A percentile compares a stretch with the other conserved stretches of the same genome.
Evolutionary conservation across 2,113 vertebrate genomes (phyloP).

Genomic region (Phyllopteryx taeniolatus): DNA sequence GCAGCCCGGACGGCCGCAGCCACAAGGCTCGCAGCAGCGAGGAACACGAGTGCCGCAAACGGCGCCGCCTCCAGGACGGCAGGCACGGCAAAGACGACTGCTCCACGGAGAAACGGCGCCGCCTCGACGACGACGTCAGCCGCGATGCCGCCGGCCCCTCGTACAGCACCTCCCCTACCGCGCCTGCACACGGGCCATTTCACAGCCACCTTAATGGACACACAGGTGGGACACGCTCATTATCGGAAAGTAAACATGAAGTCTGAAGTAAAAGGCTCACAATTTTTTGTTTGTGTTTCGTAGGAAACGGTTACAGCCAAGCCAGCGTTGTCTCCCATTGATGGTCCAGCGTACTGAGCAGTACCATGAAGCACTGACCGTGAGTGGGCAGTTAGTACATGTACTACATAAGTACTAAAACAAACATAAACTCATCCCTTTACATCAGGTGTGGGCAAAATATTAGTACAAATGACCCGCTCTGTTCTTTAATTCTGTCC

Average conservation of each 20-base stretch:
- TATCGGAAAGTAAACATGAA: neutral
- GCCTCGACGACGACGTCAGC: slow-evolving; percentile 1
- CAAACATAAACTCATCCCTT: neutral
- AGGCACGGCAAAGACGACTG: slow-evolving; percentile 4
- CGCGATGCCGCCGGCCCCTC: slow-evolving; percentile 8
- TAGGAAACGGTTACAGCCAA: slow-evolving; percentile 58
- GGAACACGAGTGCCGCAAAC: slow-evolving; percentile 60
- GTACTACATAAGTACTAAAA: neutral
- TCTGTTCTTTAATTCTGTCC: too few relatives aligned
- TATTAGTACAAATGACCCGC: too few relatives aligned
- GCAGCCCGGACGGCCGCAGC: slow-evolving; percentile 22
- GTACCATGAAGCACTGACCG: slow-evolving; percentile 43
- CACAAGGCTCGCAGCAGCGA: slow-evolving; percentile 39
- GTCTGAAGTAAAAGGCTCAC: neutral
- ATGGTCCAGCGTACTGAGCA: slow-evolving; percentile 34
- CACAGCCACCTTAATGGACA: slow-evolving; percentile 53
- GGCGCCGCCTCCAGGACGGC: slow-evolving; percentile 25
- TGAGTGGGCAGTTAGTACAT: slow-evolving; percentile 28
- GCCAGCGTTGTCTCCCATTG: slow-evolving; percentile 45
- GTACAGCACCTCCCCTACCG: slow-evolving; percentile 9
- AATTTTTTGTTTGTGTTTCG: neutral
- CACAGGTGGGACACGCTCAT: slow-evolving; percentile 46
- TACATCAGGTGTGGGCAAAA: too few relatives aligned
- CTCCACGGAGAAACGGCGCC: slow-evolving; percentile 27
- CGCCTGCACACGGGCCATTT: slow-evolving; percentile 10